Evolutionary conservation across 2,888 invertebrate genomes (phyloP).

Genomic region (Hetaerina titia): DNA sequence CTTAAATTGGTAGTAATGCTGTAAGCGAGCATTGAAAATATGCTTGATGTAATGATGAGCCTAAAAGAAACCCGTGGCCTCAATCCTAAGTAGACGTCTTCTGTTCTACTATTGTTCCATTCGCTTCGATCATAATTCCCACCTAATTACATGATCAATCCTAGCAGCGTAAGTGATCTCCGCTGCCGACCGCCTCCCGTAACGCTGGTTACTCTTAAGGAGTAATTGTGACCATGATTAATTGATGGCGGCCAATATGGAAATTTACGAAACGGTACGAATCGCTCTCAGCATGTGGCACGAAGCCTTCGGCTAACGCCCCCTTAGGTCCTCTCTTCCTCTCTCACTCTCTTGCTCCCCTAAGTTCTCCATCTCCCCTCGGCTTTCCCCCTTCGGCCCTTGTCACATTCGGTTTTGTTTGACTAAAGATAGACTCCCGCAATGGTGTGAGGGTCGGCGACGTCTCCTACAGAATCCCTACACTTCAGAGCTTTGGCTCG

Average conservation of each 20-base stretch:
- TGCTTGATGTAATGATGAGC: too few species aligned
- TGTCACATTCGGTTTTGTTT: conserved; percentile 35
- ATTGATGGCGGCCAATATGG: background rate
- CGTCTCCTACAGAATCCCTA: background rate
- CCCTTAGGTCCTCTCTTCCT: background rate
- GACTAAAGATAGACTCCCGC: conserved; percentile 27
- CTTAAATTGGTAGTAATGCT: too few species aligned
- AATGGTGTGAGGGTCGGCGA: background rate
- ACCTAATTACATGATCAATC: too few species aligned
- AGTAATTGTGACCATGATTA: too few species aligned
- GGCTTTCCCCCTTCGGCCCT: background rate
- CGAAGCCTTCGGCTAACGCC: background rate
- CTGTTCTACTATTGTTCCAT: too few species aligned
- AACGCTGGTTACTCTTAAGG: too few species aligned
- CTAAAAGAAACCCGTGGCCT: too few species aligned
- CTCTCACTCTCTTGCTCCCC: background rate
- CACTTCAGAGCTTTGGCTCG: conserved; percentile 10
- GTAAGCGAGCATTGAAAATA: too few species aligned
- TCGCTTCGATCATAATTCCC: too few species aligned
- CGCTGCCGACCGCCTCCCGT: too few species aligned
- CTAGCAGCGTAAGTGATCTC: too few species aligned
- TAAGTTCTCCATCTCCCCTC: background rate
- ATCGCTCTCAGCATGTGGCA: background rate
- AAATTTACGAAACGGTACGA: background rate
- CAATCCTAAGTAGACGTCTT: too few species aligned